Conservation (phyloP, 1,140 invertebrate genomes). For the Liolophura sinensis region DNA sequence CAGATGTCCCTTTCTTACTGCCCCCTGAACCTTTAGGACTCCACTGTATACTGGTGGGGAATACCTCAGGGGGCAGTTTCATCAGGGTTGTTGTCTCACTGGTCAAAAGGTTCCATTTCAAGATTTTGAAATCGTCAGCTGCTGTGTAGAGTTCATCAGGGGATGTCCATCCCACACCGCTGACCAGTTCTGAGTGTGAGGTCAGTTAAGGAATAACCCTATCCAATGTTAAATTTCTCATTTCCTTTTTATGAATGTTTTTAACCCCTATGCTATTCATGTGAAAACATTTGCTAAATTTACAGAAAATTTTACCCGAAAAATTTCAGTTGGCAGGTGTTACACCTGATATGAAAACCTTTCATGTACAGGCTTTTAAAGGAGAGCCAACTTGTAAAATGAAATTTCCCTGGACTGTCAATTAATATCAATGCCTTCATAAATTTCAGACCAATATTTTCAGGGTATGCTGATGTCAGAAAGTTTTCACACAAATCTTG, state of each 20-base stretch:
- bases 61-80: constrained; percentile 80
- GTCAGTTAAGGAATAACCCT: constrained; percentile 33
- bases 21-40: constrained; percentile 66
- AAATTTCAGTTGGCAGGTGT: too few relatives aligned
- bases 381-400: too few relatives aligned
- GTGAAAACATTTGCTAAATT: too few relatives aligned
- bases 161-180: constrained; percentile 88
- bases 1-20: constrained; percentile 72
- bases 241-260: not conserved
- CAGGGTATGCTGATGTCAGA: too few relatives aligned
- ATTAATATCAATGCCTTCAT: too few relatives aligned
- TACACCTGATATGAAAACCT: too few relatives aligned
- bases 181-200: constrained; percentile 73
- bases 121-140: constrained; percentile 88
- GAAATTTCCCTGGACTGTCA: too few relatives aligned
- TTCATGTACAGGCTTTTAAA: too few relatives aligned
- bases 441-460: too few relatives aligned
- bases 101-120: constrained; percentile 84
- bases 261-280: too few relatives aligned
- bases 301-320: too few relatives aligned
- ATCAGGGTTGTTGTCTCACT: constrained; percentile 74
- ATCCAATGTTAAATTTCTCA: not conserved
- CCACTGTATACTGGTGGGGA: constrained; percentile 87
- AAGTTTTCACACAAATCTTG: too few relatives aligned
- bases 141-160: constrained; percentile 90